A percentile compares a stretch with the other conserved stretches of the same genome.
These are phyloP conservation scores for Aelia acuminata DNA, from an alignment of 2,888 invertebrate species.

Conservation along the genomic window DNA sequence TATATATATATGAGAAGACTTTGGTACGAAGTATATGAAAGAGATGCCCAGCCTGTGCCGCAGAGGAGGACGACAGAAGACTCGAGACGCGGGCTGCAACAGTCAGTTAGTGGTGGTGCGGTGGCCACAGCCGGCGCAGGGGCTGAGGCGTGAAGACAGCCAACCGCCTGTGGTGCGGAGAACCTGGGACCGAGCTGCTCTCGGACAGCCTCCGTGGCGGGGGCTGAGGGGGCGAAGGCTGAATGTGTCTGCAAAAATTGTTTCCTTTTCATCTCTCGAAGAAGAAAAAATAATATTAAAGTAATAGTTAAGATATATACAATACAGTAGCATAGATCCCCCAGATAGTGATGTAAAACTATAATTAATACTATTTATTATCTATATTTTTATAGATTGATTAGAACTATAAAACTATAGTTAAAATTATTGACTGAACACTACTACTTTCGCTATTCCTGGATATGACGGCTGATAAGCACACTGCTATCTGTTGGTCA, in stretches of 20 bases:
- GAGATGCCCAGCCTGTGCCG: background rate
- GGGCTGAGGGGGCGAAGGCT: constrained; percentile 76
- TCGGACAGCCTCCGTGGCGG: constrained; percentile 78
- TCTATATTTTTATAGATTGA: too few species aligned
- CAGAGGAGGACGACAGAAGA: background rate
- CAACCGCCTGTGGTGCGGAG: constrained; percentile 75
- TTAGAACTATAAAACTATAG: too few species aligned
- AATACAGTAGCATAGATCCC: too few species aligned
- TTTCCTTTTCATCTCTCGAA: background rate
- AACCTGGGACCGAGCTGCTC: constrained; percentile 78
- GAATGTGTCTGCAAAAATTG: constrained; percentile 72
- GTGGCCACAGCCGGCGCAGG: constrained; percentile 61
- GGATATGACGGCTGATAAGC: too few species aligned
- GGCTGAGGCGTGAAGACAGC: constrained; percentile 72
- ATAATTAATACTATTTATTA: too few species aligned
- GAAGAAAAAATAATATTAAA: too few species aligned
- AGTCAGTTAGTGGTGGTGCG: constrained; percentile 39
- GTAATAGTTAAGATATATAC: too few species aligned
- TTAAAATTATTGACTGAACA: too few species aligned
- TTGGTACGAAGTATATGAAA: constrained; percentile 33
- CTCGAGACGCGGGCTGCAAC: background rate
- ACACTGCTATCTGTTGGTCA: too few species aligned
- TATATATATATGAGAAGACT: constrained; percentile 22
- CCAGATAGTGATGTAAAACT: too few species aligned
- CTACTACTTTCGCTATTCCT: too few species aligned